A percentile compares a stretch with the other conserved stretches of the same genome.
phyloP scores from a whole-genome alignment of 2,888 invertebrate genomes.

The Callinectes sapidus region DNA sequence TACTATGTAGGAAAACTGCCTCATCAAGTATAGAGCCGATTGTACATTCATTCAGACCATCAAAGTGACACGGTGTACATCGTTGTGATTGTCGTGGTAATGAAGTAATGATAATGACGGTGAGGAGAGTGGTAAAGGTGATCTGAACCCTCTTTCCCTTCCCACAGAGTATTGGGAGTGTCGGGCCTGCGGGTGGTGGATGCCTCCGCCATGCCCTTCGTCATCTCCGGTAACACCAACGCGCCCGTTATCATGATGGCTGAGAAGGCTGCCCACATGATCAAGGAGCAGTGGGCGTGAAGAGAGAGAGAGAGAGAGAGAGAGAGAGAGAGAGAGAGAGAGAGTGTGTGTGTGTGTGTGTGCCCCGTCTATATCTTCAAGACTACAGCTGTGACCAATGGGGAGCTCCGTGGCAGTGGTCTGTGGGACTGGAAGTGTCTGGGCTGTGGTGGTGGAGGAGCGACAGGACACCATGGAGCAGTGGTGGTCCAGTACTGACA shows the following conservation, averaged over 20 bases:
- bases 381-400: neutral
- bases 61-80: neutral
- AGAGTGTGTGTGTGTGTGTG: too few relatives aligned
- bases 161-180: neutral
- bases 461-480: neutral
- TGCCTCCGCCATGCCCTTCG: neutral
- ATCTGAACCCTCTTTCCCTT: neutral
- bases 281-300: neutral
- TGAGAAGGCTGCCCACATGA: neutral
- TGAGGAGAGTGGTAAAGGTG: neutral
- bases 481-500: neutral
- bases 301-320: neutral
- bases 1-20: too few relatives aligned
- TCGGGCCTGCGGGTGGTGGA: conserved; percentile 2
- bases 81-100: neutral
- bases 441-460: neutral
- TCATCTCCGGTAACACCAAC: neutral
- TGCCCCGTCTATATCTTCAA: neutral
- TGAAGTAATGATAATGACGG: neutral
- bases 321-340: too few relatives aligned
- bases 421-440: neutral
- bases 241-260: conserved; percentile 11
- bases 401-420: neutral
- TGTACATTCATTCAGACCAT: too few relatives aligned
- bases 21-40: too few relatives aligned